phyloP scores from a whole-genome alignment of 1,140 invertebrate species.

The Lepidotrigona ventralis region DNA sequence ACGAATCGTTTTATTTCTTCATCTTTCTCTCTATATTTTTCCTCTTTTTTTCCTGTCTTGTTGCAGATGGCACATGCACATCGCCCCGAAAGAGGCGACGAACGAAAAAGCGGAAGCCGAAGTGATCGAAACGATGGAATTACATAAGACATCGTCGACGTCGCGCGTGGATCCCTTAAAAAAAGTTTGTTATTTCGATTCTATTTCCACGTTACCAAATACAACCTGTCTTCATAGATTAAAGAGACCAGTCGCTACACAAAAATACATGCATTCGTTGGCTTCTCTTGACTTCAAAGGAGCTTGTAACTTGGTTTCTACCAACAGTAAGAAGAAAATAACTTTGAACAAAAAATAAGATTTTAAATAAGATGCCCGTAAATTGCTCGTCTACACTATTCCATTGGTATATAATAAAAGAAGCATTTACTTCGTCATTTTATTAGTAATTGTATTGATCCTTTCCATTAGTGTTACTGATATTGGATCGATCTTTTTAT shows the following conservation, averaged over 20 bases:
- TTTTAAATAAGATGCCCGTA: not conserved
- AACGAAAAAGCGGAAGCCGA: constrained; percentile 46
- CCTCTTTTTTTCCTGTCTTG: not conserved
- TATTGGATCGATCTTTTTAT: too few species aligned
- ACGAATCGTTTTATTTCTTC: not conserved
- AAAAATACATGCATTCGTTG: not conserved
- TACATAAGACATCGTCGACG: constrained; percentile 5
- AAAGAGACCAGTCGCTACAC: not conserved
- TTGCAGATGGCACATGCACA: constrained; percentile 71
- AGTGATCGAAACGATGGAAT: constrained; percentile 43
- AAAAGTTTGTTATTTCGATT: constrained; percentile 67
- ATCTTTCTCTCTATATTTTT: not conserved
- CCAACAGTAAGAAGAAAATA: not conserved
- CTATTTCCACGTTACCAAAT: constrained; percentile 68
- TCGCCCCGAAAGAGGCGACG: constrained; percentile 63
- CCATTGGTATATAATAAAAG: not conserved
- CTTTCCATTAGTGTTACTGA: too few species aligned
- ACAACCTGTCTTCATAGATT: constrained; percentile 64
- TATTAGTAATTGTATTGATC: not conserved
- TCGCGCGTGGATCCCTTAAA: constrained; percentile 54
- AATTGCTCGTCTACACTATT: not conserved
- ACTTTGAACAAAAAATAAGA: not conserved
- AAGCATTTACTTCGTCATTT: not conserved
- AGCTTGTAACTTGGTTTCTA: too few species aligned
- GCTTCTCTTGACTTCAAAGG: not conserved